Base-by-base conservation (phyloP, 2,888 invertebrate genomes). In the Leptopterna dolabrata region DNA sequence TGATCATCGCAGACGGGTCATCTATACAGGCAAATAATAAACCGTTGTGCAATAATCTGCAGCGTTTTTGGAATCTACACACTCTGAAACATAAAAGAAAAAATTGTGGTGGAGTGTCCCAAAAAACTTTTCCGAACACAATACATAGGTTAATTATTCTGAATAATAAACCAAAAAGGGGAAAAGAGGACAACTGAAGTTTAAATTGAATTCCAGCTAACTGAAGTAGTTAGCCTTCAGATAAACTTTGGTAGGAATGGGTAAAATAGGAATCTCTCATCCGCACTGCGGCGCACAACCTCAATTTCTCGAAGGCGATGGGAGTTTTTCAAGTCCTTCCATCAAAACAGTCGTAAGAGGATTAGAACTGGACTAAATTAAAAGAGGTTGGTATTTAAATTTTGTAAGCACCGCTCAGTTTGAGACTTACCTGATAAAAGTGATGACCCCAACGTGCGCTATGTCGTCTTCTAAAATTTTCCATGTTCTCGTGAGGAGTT, bases 391-490 rank as follows among this genome's bases (percentile, higher is more conserved):
- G 36, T 36, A 36, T 7, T 7, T 36, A 36, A 36, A 36, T 36
- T 36, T 2, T 36, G 36, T 36, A 36, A n/a, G n/a, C 36, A 4
- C 2, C 36, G 2, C 7, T 36, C 2, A 4, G 36, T 36, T 4
- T 7, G 36, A 36, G 7, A 84, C 91, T 91, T 90, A 92, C 92
- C 92, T 92, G 89, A 92, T 92, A 88, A 92, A 92, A 4, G 92
- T 92, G 89, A 92, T 92, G 88, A 92, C 92, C 0, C 92, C 92
- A 14, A 92, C 92, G 88, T 91, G 91, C 19, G 92, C 91, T 29
- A 92, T 92, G 88, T 92, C 92, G 16, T 91, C 91, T 88, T 92
- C 92, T 45, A 92, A 90, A 43, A 91, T 89, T 89, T 92, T 92
- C 92, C 92, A 92, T 6, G 91, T 92, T 78, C 91, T 91, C 30